These are phyloP conservation scores for Bovichtus variegatus DNA, from an alignment of 2,797 vertebrate genomes.

Conservation along the genomic window DNA sequence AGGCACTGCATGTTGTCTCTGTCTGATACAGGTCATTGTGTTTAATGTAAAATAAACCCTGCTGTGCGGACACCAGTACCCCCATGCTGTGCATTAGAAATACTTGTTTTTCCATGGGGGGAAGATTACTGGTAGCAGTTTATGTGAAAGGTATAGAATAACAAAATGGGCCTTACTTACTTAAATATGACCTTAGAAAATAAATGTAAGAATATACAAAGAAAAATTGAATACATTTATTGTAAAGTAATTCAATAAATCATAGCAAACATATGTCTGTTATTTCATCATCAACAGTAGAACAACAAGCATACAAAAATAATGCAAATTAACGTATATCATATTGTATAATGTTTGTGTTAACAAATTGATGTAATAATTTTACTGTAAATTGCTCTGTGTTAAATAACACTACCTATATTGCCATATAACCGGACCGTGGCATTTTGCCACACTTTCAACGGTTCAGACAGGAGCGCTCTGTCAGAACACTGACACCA, in stretches of 20 bases:
- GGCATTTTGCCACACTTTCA: too few relatives aligned
- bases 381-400: too few relatives aligned
- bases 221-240: not conserved
- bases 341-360: too few relatives aligned
- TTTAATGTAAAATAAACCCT: slow-evolving; percentile 22
- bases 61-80: not conserved
- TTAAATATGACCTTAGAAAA: not conserved
- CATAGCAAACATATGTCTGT: not conserved
- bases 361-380: too few relatives aligned
- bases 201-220: not conserved
- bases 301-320: too few relatives aligned
- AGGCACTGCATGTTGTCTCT: slow-evolving; percentile 50
- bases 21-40: slow-evolving; percentile 15
- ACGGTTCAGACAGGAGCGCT: too few relatives aligned
- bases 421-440: too few relatives aligned
- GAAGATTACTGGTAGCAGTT: slow-evolving; percentile 19
- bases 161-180: not conserved
- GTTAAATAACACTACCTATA: too few relatives aligned
- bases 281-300: not conserved
- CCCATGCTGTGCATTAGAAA: slow-evolving; percentile 23
- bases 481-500: too few relatives aligned
- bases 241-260: slow-evolving; percentile 25
- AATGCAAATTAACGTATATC: too few relatives aligned
- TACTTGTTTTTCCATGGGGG: not conserved
- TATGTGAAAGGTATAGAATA: slow-evolving; percentile 8